phyloP scores from a whole-genome alignment of 23 tunicate species.

The Ciona savignyi region DNA sequence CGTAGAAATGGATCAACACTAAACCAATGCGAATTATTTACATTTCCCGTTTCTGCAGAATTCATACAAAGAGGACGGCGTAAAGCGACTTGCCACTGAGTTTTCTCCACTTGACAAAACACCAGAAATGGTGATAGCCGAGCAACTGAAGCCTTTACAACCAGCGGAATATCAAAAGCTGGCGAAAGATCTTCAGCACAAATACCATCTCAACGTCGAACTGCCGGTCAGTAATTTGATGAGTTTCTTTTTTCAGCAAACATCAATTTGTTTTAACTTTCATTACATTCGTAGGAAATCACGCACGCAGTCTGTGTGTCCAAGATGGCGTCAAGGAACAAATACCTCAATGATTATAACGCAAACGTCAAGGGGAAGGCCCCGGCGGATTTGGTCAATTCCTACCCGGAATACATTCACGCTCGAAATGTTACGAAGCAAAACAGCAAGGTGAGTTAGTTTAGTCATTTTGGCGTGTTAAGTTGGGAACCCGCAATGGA shows the following conservation, averaged over 20 bases:
- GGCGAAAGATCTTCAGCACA: conserved; percentile 68
- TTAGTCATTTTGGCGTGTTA: too few relatives aligned
- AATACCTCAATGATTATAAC: conserved; percentile 73
- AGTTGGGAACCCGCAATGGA: too few relatives aligned
- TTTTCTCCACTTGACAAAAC: conserved; percentile 35
- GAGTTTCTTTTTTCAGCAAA: background rate
- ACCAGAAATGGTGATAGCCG: conserved; percentile 85
- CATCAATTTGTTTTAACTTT: background rate
- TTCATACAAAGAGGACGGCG: conserved; percentile 38
- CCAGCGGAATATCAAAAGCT: conserved; percentile 40
- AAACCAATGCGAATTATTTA: background rate
- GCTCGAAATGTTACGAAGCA: conserved; percentile 64
- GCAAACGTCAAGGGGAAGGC: conserved; percentile 67
- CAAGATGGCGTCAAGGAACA: conserved; percentile 47
- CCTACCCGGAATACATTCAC: conserved; percentile 91
- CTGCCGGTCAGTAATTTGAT: conserved; percentile 34
- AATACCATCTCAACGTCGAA: conserved; percentile 85
- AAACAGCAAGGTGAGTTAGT: conserved; percentile 60
- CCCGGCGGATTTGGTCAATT: conserved; percentile 61
- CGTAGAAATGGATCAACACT: background rate
- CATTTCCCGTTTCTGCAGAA: conserved; percentile 28
- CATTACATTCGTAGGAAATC: conserved; percentile 33
- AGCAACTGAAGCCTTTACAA: conserved; percentile 55
- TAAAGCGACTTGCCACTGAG: conserved; percentile 26
- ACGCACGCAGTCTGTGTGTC: conserved; percentile 64